Evolutionary conservation across 2,113 vertebrate genomes (phyloP).

Genomic region (Toxostoma redivivum): DNA sequence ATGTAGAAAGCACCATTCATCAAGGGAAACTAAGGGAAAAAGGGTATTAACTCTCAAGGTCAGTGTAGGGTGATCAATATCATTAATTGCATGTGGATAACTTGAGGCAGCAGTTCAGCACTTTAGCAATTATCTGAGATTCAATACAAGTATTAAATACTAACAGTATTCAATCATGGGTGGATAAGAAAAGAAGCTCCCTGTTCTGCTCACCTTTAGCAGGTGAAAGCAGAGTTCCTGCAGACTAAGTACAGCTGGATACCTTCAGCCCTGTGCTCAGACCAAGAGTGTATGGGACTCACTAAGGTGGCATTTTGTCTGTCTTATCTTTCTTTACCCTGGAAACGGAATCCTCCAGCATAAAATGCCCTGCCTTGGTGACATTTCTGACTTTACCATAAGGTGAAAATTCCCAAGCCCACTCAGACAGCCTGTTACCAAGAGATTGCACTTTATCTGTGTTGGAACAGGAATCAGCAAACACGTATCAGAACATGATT

Average conservation of each 20-base stretch:
- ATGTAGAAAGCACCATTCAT: neutral
- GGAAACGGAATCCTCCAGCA: neutral
- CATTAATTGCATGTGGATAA: slow-evolving; percentile 19
- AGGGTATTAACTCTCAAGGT: slow-evolving; percentile 40
- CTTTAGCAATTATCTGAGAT: neutral
- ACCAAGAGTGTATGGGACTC: neutral
- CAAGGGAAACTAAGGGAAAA: neutral
- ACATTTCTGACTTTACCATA: neutral
- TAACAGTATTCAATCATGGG: neutral
- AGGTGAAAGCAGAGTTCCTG: neutral
- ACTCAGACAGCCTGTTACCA: neutral
- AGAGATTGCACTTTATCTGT: neutral
- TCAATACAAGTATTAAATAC: neutral
- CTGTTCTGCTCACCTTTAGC: neutral
- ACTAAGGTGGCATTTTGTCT: neutral
- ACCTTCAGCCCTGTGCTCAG: neutral
- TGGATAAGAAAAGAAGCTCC: neutral
- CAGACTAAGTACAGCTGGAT: neutral
- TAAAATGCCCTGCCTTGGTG: neutral
- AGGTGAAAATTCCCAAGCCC: neutral
- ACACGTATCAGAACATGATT: neutral
- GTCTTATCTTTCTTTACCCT: neutral
- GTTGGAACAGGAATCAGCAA: neutral
- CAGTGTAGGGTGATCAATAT: slow-evolving; percentile 5
- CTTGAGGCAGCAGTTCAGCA: slow-evolving; percentile 11